phyloP scores from a whole-genome alignment of 2,888 invertebrate species.

The Pyrgus malvae region DNA sequence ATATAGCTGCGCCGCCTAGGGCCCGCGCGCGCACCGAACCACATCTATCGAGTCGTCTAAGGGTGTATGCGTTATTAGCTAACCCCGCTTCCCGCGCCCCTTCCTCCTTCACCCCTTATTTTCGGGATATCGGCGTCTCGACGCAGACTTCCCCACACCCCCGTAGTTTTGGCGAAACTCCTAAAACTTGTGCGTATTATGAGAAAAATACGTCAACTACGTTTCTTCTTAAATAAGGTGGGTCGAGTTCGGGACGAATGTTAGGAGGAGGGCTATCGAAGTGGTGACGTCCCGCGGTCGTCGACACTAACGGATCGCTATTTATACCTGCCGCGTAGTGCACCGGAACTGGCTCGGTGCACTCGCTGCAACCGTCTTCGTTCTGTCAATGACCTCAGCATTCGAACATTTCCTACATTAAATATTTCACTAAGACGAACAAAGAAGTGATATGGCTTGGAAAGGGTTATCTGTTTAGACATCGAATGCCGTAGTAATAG shows the following conservation, averaged over 20 bases:
- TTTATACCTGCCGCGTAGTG: conserved; percentile 79
- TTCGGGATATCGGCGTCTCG: conserved; percentile 44
- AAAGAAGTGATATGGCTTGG: too few species aligned
- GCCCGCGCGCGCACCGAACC: conserved; percentile 67
- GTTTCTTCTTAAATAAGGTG: conserved; percentile 44
- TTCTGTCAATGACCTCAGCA: conserved; percentile 74
- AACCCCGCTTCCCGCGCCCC: conserved; percentile 49
- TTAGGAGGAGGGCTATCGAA: conserved; percentile 53
- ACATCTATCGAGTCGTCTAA: conserved; percentile 64
- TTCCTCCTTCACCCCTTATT: conserved; percentile 46
- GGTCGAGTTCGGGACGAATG: conserved; percentile 46
- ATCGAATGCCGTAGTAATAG: too few species aligned
- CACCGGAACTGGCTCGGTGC: conserved; percentile 79
- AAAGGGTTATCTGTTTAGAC: too few species aligned
- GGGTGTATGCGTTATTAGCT: conserved; percentile 73
- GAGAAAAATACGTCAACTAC: conserved; percentile 46
- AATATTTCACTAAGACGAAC: conserved; percentile 31
- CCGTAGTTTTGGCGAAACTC: conserved; percentile 41
- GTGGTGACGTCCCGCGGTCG: conserved; percentile 69
- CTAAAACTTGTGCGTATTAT: too few species aligned
- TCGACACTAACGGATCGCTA: conserved; percentile 81
- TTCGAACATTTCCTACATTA: conserved; percentile 42
- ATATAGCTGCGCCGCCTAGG: conserved; percentile 45
- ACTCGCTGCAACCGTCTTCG: conserved; percentile 75
- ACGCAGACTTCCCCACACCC: conserved; percentile 42